Percentiles rank a stretch among this genome's conserved stretches.
These are phyloP conservation scores for Tapera naevia DNA, from an alignment of 2,797 vertebrate genomes.

Conservation along the genomic window DNA sequence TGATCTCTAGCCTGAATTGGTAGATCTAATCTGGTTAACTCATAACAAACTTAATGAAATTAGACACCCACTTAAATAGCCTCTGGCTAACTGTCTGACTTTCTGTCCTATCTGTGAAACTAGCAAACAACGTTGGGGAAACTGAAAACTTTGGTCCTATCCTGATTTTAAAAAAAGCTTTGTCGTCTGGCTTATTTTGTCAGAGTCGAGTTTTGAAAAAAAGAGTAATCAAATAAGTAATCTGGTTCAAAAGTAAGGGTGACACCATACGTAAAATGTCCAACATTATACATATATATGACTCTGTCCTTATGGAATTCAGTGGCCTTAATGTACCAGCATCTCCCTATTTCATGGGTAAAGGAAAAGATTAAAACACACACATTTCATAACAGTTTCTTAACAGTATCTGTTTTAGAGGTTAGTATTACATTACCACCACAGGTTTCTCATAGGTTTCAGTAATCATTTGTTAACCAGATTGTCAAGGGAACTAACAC, in stretches of 20 bases:
- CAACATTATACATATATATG: not conserved
- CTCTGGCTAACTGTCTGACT: conserved; percentile 55
- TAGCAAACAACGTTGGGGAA: not conserved
- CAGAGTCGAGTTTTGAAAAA: not conserved
- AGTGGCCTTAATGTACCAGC: not conserved
- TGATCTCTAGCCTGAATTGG: conserved; percentile 43
- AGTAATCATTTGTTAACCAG: not conserved
- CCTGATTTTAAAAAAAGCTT: not conserved
- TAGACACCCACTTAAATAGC: conserved; percentile 54
- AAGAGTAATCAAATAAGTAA: not conserved
- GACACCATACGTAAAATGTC: not conserved
- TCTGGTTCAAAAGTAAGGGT: not conserved
- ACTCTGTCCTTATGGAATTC: conserved; percentile 29
- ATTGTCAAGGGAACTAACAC: not conserved
- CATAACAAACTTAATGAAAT: conserved; percentile 52
- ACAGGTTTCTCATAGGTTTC: not conserved
- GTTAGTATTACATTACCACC: not conserved
- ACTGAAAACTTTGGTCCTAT: not conserved
- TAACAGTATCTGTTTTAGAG: conserved; percentile 16
- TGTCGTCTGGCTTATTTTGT: not conserved
- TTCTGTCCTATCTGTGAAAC: conserved; percentile 26
- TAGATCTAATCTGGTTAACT: conserved; percentile 53
- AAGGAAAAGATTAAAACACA: not conserved
- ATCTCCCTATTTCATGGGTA: conserved; percentile 13
- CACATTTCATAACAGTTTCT: conserved; percentile 4